Evolutionary conservation across 2,888 invertebrate species (phyloP).

Genomic region (Odontothrips loti): DNA sequence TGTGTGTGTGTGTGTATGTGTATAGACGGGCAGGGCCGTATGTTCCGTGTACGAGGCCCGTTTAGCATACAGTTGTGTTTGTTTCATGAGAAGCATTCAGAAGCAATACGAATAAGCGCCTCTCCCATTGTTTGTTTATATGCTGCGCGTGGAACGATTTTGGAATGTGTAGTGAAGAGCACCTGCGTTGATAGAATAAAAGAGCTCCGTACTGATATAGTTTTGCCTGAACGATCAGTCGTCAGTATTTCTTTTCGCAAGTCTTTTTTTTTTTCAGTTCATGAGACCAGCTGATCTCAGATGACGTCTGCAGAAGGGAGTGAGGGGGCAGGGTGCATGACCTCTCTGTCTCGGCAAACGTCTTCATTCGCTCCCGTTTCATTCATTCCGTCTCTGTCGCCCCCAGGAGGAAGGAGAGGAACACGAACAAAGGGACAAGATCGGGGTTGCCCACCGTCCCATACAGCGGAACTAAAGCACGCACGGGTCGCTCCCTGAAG

Average conservation of each 20-base stretch:
- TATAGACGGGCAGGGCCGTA: neutral
- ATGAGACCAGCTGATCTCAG: neutral
- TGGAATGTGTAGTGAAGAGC: neutral
- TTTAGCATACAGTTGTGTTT: conserved; percentile 20
- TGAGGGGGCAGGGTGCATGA: neutral
- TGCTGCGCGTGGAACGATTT: neutral
- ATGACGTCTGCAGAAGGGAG: neutral
- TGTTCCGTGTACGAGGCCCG: neutral
- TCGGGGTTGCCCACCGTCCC: too few relatives aligned
- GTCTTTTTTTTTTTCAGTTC: neutral
- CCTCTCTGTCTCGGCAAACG: neutral
- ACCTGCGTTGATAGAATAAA: neutral
- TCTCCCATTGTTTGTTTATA: neutral
- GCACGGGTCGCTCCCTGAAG: too few relatives aligned
- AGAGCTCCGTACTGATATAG: too few relatives aligned
- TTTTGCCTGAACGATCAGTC: too few relatives aligned
- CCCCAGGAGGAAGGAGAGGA: neutral
- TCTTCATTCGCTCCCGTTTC: neutral
- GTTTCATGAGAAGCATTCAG: neutral
- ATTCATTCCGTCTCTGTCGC: neutral
- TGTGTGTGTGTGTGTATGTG: neutral
- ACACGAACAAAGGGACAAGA: neutral
- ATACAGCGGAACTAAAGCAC: too few relatives aligned
- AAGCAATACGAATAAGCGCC: neutral
- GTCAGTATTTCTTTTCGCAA: neutral